Base-by-base conservation (phyloP, 2,113 vertebrate species). In the Marmota monax region DNA sequence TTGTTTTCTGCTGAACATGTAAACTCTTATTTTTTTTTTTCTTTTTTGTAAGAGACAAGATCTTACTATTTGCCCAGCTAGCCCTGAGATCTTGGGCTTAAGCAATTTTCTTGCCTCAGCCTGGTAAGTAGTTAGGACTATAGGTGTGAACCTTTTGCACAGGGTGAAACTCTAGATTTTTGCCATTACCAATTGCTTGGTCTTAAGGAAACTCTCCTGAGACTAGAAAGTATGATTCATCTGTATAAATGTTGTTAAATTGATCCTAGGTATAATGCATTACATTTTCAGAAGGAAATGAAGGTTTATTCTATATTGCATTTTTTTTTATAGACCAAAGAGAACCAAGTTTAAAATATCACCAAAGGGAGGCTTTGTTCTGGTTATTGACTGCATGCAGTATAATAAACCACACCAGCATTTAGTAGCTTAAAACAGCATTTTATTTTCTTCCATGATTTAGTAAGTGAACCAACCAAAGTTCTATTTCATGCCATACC, bases 281-380 rank as follows among this genome's bases (percentile, higher is more conserved):
- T 76, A 48, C 20, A 34, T 37, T 87, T 91, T 51, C 83, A 89
- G 53, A 42, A 74, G n/a, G 42, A 16, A 67, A 65, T 79, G 14
- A 29, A 51, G 27, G 65, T 39, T 90, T 84, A 85, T 48, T 91
- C 14, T 74, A 51, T 3, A 3, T 85, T 89, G 48, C 4, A 86
- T 92, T 83, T 89, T 83, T 89, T 73, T 92, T 83, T 5, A 13
- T 86, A 48, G 51, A 74, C 29, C 77, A 92, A 79, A 92, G 58
- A 89, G 51, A 82, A 76, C 25, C 34, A 74, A 78, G 56, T 83
- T 91, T 83, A 74, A 58, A 39, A 88, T 80, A 39, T 70, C 63
- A 7, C 51, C 37, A 34, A 86, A 89, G 91, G 83, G 14, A 25
- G 9, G 34, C 9, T 39, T 3, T 51, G 22, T 84, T 77, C 34